A percentile compares a stretch with the other conserved stretches of the same genome.
phyloP scores from a whole-genome alignment of 2,113 vertebrate species.

The Otis tarda region DNA sequence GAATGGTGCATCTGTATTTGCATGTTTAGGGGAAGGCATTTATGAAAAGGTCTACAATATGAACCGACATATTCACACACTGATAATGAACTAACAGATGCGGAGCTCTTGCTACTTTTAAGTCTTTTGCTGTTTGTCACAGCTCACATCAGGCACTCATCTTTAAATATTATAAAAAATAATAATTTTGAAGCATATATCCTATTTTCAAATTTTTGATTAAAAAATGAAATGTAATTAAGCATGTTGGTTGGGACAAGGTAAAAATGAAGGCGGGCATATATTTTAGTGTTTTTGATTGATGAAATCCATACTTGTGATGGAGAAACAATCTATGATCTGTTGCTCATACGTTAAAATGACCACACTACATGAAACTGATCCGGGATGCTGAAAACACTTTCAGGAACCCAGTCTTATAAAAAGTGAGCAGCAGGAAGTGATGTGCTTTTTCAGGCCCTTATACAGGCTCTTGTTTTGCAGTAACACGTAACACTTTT shows the following conservation, averaged over 20 bases:
- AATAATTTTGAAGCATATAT: neutral
- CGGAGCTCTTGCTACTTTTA: neutral
- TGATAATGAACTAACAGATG: neutral
- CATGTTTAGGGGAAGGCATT: neutral
- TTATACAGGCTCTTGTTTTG: neutral
- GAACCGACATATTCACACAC: neutral
- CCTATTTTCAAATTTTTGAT: slow-evolving; percentile 3
- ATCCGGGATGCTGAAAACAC: neutral
- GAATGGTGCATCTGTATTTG: neutral
- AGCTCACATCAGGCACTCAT: neutral
- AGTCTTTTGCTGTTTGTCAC: neutral
- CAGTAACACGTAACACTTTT: neutral
- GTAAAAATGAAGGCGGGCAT: neutral
- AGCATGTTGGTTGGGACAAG: neutral
- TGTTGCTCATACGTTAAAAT: neutral
- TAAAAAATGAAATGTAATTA: slow-evolving; percentile 6
- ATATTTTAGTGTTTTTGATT: slow-evolving; percentile 4
- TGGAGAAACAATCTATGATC: neutral
- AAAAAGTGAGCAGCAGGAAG: neutral
- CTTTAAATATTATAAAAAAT: neutral
- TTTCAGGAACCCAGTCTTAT: neutral
- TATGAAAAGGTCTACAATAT: neutral
- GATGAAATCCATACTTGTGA: neutral
- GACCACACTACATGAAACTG: neutral
- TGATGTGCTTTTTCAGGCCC: neutral